phyloP scores from a whole-genome alignment of 2,113 vertebrate genomes.

The Tetraodon nigroviridis region DNA sequence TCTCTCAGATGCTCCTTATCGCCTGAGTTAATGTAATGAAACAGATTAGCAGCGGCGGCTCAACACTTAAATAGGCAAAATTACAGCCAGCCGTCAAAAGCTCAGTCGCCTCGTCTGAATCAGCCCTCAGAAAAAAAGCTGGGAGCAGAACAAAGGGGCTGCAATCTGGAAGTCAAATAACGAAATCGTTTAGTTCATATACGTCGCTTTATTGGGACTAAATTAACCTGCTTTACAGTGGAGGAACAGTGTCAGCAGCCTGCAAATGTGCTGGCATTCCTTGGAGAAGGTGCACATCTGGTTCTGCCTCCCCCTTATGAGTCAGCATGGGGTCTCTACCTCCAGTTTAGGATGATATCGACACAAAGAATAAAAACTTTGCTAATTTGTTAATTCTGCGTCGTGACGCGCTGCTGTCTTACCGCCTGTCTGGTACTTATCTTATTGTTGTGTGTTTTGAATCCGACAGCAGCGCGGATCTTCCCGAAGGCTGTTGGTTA shows the following conservation, averaged over 20 bases:
- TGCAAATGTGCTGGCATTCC: slow-evolving; percentile 48
- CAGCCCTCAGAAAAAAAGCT: slow-evolving; percentile 32
- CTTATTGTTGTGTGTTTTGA: slow-evolving; percentile 56
- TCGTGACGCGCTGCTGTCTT: slow-evolving; percentile 20
- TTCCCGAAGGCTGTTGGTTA: slow-evolving; percentile 55
- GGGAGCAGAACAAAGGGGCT: slow-evolving; percentile 14
- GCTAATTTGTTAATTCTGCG: slow-evolving; percentile 1
- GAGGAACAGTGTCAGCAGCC: slow-evolving; percentile 34
- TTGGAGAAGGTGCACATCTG: slow-evolving; percentile 7
- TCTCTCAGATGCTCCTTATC: slow-evolving; percentile 32
- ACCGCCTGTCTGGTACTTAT: slow-evolving; percentile 15
- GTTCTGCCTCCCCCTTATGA: slow-evolving; percentile 18
- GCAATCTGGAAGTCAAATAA: slow-evolving; percentile 37
- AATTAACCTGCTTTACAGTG: slow-evolving; percentile 50
- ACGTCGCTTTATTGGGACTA: slow-evolving; percentile 39
- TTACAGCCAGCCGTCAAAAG: slow-evolving; percentile 45
- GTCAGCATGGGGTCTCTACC: slow-evolving; percentile 4
- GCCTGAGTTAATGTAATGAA: slow-evolving; percentile 51
- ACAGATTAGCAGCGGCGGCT: slow-evolving; percentile 48
- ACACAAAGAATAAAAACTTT: no score
- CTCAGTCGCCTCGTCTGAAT: slow-evolving; percentile 44
- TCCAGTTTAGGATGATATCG: no score
- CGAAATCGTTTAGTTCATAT: slow-evolving; percentile 44
- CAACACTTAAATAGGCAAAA: slow-evolving; percentile 49
- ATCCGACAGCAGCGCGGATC: slow-evolving; percentile 50